Percentiles rank a stretch among this genome's conserved stretches.
phyloP scores from a whole-genome alignment of 2,888 invertebrate species.

The Tanypteryx hageni region DNA sequence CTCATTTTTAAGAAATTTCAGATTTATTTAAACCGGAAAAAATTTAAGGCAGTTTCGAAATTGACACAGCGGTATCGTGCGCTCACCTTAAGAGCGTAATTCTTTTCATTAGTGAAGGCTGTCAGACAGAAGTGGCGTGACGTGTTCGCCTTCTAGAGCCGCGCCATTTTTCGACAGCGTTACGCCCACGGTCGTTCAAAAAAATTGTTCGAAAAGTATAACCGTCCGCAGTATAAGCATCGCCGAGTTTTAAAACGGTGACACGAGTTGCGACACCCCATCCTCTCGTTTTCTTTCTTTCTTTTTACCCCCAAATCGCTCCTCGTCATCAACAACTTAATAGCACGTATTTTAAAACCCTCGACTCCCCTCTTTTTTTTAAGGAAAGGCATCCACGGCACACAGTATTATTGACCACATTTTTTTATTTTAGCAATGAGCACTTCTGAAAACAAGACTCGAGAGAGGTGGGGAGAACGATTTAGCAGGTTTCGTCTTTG shows the following conservation, averaged over 20 bases:
- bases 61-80: background rate
- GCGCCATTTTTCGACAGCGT: background rate
- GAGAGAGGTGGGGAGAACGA: no score
- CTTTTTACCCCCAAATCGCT: constrained; percentile 38
- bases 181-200: background rate
- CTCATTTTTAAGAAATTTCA: background rate
- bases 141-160: background rate
- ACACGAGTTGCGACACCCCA: constrained; percentile 36
- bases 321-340: constrained; percentile 40
- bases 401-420: constrained; percentile 18
- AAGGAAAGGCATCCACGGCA: constrained; percentile 15
- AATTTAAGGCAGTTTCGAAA: background rate
- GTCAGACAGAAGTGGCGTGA: constrained; percentile 1
- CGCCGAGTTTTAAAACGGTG: background rate
- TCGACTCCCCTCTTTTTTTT: background rate
- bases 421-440: background rate
- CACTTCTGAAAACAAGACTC: background rate
- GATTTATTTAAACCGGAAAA: background rate
- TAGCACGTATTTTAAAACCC: constrained; percentile 51
- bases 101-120: background rate
- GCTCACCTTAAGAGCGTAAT: background rate
- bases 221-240: background rate
- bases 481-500: background rate
- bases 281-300: background rate
- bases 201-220: background rate